Evolutionary conservation across 2,888 invertebrate genomes (phyloP).

Genomic region (Petrolisthes cinctipes): DNA sequence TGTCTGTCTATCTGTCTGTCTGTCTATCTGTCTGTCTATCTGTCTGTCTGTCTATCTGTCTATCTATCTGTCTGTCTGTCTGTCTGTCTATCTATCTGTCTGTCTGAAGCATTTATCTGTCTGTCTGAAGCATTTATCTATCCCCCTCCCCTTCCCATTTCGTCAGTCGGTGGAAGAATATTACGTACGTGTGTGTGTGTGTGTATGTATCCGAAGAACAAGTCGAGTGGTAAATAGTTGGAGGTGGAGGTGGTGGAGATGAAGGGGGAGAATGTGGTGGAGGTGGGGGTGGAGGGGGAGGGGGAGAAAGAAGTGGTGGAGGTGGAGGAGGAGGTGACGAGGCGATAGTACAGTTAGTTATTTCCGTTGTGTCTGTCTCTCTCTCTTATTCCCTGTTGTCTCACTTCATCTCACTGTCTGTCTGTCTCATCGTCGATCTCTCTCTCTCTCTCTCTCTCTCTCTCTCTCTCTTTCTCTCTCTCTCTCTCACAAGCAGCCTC

Average conservation of each 20-base stretch:
- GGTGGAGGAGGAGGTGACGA: background rate
- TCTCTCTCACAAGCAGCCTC: too few species aligned
- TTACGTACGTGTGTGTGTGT: too few species aligned
- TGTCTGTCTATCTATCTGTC: too few species aligned
- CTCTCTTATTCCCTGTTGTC: background rate
- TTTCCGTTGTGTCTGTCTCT: background rate
- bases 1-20: too few species aligned
- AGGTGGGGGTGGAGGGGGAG: background rate
- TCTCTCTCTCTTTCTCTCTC: background rate
- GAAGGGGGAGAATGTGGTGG: background rate
- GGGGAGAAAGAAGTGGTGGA: background rate
- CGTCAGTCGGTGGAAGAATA: too few species aligned
- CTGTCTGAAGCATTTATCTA: too few species aligned
- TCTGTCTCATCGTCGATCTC: background rate
- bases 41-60: too few species aligned
- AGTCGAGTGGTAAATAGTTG: background rate
- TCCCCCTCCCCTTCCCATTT: too few species aligned
- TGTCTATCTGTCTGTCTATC: too few species aligned
- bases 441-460: conserved; percentile 12
- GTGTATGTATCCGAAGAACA: too few species aligned
- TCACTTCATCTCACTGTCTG: conserved; percentile 7
- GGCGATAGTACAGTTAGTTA: background rate
- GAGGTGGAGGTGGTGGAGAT: background rate
- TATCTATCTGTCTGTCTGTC: too few species aligned
- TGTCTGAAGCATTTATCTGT: too few species aligned